Base-by-base conservation (phyloP, 1,140 invertebrate species). In the Apis laboriosa region DNA sequence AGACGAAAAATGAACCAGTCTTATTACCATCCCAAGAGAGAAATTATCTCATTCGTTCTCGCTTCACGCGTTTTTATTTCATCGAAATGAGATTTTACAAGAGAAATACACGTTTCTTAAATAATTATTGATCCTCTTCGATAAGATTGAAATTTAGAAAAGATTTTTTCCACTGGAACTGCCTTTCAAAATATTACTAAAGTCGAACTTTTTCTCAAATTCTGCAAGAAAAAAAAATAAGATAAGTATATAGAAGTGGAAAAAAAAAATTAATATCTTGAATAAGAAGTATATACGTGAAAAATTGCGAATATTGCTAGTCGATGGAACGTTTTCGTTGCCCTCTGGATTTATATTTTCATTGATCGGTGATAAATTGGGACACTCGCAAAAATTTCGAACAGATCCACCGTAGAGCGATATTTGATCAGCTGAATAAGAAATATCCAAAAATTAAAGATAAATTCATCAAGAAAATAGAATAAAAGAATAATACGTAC, bases 181-280 rank as follows among this genome's bases (percentile, higher is more conserved):
- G 11, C 1, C 2, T 51, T 83, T 83, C 17, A 53, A 1, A 2
- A 83, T 71, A 9, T 80, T 43, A 9, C 19, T 19, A 8, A 88
- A 83, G 12, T 76, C 15, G 13, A 87, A 43, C 5, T 43, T 43
- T 43, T 43, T 43, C 34, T 43, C 34, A 7, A 43, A 77, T 24
- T 34, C 87, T 87, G 49, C 5, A 58, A 66, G 19, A 77, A 66
- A 58, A 56, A 1, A 34, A n/a, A 68, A 15, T 34, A 55, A 8
- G 15, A 72, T 19, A 11, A 15, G 21, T 17, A 2, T 19, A 11
- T 19, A 11, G 61, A 24, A 17, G 7, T n/a, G 2, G 1, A n/a
- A 2, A 43, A 43, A 8, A 3, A 9, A 70, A 15, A 19, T 0
- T 43, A 13, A n/a, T 51, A 13, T 28, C 13, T 28, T 56, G 2